Conservation (phyloP, 23 tunicate species). For the Botrylloides violaceus region DNA sequence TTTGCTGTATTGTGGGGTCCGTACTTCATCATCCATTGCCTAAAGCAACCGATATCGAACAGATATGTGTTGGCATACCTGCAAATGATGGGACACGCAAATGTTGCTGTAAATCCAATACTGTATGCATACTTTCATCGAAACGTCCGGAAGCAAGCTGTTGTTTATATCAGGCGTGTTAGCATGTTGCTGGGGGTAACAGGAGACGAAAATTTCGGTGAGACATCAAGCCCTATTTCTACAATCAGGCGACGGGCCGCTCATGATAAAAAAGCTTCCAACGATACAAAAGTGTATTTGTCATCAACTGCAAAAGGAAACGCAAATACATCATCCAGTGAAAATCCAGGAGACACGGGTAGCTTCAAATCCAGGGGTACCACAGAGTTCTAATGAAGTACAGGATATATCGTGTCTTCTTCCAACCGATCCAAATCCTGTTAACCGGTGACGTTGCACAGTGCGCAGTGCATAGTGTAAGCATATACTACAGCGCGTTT, state of each 20-base stretch:
- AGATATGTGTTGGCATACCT: slow-evolving; percentile 23
- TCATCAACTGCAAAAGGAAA: no score
- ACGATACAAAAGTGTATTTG: no score
- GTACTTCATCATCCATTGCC: slow-evolving; percentile 40
- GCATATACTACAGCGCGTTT: no score
- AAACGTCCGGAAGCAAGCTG: slow-evolving; percentile 28
- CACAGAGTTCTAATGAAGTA: no score
- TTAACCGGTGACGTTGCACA: no score
- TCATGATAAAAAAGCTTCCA: background rate
- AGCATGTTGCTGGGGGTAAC: background rate
- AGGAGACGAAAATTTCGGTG: background rate
- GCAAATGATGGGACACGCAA: slow-evolving; percentile 43
- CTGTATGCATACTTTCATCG: slow-evolving; percentile 52
- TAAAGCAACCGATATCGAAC: slow-evolving; percentile 1
- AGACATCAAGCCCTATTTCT: background rate
- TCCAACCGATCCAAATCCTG: no score
- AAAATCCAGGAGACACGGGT: no score
- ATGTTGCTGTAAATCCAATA: slow-evolving; percentile 52
- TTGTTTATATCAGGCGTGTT: background rate
- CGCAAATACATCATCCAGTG: no score
- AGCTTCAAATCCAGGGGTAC: no score
- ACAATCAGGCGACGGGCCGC: background rate
- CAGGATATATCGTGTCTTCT: no score
- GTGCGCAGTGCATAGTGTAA: no score
- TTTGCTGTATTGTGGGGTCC: slow-evolving; percentile 70